Conservation (phyloP, 2,113 vertebrate genomes). For the Gavia stellata region DNA sequence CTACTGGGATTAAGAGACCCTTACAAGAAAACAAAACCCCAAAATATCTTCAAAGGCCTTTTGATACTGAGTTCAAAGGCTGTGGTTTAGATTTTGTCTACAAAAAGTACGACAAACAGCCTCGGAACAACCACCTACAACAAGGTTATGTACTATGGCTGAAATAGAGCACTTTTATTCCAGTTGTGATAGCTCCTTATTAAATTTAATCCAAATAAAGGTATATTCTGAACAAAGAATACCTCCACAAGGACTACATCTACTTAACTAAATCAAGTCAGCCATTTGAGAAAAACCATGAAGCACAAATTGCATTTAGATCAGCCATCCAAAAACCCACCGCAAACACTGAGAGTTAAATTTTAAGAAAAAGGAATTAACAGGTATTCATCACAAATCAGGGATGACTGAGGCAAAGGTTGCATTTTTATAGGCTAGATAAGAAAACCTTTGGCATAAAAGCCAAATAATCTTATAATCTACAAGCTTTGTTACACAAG, state of each 20-base stretch:
- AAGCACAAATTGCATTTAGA: not conserved
- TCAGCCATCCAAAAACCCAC: not conserved
- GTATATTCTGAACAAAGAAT: not conserved
- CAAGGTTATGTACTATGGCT: not conserved
- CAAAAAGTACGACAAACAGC: not conserved
- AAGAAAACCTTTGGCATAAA: not conserved
- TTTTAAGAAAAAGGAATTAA: not conserved
- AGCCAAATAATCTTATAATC: not conserved
- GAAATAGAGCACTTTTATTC: not conserved
- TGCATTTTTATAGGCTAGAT: not conserved
- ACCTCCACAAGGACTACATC: not conserved
- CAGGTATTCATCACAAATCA: not conserved
- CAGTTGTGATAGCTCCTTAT: not conserved
- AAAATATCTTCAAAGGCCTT: slow-evolving; percentile 23
- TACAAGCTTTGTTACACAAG: not conserved
- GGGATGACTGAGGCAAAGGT: not conserved
- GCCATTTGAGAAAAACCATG: not conserved
- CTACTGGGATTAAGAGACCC: not conserved
- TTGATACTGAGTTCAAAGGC: slow-evolving; percentile 45
- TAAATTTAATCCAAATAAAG: not conserved
- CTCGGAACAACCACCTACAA: not conserved
- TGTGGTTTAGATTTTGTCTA: not conserved
- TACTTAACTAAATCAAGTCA: not conserved
- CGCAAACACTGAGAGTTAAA: not conserved
- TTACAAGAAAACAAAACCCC: not conserved